These are phyloP conservation scores for Psococerastis gibbosa DNA, from an alignment of 2,888 invertebrate genomes.

Conservation along the genomic window DNA sequence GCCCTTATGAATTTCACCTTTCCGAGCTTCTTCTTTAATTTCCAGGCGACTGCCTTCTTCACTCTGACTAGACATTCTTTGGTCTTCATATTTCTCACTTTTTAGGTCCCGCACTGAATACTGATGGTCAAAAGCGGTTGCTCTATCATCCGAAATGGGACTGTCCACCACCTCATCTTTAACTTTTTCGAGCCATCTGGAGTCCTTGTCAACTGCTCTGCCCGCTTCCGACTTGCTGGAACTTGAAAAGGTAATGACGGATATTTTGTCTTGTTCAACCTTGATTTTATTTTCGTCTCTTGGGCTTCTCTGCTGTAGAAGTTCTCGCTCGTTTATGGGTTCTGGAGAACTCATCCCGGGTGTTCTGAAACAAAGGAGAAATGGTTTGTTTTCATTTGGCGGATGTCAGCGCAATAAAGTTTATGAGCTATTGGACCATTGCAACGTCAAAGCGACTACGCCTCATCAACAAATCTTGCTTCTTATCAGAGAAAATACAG, in stretches of 20 bases:
- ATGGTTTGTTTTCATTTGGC: too few relatives aligned
- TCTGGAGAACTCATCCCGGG: too few relatives aligned
- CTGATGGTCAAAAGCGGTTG: neutral
- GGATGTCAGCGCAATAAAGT: too few relatives aligned
- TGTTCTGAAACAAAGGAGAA: too few relatives aligned
- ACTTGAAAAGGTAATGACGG: constrained; percentile 1
- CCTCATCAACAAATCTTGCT: too few relatives aligned
- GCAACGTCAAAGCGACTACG: too few relatives aligned
- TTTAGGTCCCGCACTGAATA: constrained; percentile 2
- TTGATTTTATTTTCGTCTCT: too few relatives aligned
- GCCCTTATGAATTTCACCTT: neutral
- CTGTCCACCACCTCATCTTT: neutral
- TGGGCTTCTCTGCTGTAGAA: too few relatives aligned
- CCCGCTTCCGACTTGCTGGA: neutral
- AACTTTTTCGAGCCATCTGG: neutral
- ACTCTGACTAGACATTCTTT: neutral
- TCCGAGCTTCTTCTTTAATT: neutral
- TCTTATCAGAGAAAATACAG: too few relatives aligned
- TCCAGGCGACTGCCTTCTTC: neutral
- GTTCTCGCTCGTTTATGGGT: too few relatives aligned
- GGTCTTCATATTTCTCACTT: neutral
- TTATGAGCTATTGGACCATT: too few relatives aligned
- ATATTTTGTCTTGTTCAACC: constrained; percentile 2
- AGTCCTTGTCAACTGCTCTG: neutral
- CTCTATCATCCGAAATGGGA: neutral